Base-by-base conservation (phyloP, 2,113 vertebrate species). In the Sylvietta virens region DNA sequence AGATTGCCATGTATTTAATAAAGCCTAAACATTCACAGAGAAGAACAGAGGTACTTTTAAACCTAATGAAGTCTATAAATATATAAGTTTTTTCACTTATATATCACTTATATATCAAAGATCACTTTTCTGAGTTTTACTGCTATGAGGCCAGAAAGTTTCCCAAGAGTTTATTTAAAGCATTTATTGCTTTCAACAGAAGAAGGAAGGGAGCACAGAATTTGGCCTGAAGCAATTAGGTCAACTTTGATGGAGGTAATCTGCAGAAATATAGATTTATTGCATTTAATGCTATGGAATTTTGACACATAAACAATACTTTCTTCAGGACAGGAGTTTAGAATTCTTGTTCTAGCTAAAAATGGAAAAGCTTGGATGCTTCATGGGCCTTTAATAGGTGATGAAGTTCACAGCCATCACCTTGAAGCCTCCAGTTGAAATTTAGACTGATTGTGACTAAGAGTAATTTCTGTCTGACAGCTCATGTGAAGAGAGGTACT, bases 401-500 rank as follows among this genome's bases (percentile, higher is more conserved):
- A 20, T 15, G 15, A 90, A 96, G 85, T 64, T 95, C 90, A 81
- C 13, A 27, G 76, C 60, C 64, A 93, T 93, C 94, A 92, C 88
- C 79, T 93, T 93, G 79, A 86, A 86, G 51, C 64, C 85, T 94
- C 92, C 85, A 51, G 81, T 33, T 86, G 71, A 83, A 90, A 94
- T 86, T 83, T 78, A 92, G 85, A 90, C 81, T 86, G 85, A 93
- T 93, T 53, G 60, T 37, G 54, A 88, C 67, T 71, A 24, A 17
- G 80, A 90, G 81, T 88, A 50, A 80, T 94, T 86, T 74, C 88
- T 94, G 56, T 44, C 74, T 97, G 90, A 78, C 90, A 93, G 56
- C 64, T 94, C 85, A 58, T 67, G 92, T 92, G 92, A 88, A 58
- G 60, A 87, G 66, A 91, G 67, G 86, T 42, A 51, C 86, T 92